A percentile compares a stretch with the other conserved stretches of the same genome.
Evolutionary conservation across 2,113 vertebrate genomes (phyloP).

Genomic region (Nerophis lumbriciformis): DNA sequence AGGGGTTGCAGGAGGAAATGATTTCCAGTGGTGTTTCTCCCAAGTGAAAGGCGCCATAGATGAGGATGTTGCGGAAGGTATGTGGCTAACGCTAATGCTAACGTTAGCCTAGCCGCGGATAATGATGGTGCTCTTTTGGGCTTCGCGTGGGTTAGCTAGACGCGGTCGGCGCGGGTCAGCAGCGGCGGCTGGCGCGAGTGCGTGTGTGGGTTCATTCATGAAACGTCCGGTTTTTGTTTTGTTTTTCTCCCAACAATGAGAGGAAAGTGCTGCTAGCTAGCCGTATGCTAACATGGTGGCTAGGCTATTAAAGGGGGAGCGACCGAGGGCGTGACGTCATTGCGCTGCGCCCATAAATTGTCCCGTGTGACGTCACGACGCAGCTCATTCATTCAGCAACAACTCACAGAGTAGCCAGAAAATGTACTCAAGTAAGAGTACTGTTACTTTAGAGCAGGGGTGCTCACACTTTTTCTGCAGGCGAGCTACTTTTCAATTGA

Average conservation of each 20-base stretch:
- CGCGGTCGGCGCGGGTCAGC: background rate
- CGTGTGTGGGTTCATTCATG: slow-evolving; percentile 4
- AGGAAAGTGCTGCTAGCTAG: slow-evolving; percentile 36
- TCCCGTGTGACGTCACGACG: slow-evolving; percentile 62
- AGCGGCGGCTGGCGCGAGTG: background rate
- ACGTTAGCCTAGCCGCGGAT: slow-evolving; percentile 35
- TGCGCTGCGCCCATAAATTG: slow-evolving; percentile 67
- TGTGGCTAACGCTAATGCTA: slow-evolving; percentile 54
- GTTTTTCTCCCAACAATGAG: too few species aligned
- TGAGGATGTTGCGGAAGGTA: slow-evolving; percentile 74
- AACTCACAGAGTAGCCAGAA: background rate
- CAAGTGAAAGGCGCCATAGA: slow-evolving; percentile 73
- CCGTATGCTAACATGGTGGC: slow-evolving; percentile 50
- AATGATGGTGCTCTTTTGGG: background rate
- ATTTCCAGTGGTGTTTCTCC: slow-evolving; percentile 73
- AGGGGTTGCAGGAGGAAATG: slow-evolving; percentile 71
- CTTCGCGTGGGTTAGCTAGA: slow-evolving; percentile 11
- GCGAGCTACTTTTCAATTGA: too few species aligned
- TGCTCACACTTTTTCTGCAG: too few species aligned
- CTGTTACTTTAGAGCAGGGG: too few species aligned
- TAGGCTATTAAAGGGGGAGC: slow-evolving; percentile 65
- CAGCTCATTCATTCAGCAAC: slow-evolving; percentile 46
- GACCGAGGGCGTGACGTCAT: slow-evolving; percentile 65
- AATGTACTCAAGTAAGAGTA: too few species aligned
- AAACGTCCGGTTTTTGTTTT: slow-evolving; percentile 5